A percentile compares a stretch with the other conserved stretches of the same genome.
Evolutionary conservation across 2,113 vertebrate species (phyloP).

Genomic region (Proteles cristata): DNA sequence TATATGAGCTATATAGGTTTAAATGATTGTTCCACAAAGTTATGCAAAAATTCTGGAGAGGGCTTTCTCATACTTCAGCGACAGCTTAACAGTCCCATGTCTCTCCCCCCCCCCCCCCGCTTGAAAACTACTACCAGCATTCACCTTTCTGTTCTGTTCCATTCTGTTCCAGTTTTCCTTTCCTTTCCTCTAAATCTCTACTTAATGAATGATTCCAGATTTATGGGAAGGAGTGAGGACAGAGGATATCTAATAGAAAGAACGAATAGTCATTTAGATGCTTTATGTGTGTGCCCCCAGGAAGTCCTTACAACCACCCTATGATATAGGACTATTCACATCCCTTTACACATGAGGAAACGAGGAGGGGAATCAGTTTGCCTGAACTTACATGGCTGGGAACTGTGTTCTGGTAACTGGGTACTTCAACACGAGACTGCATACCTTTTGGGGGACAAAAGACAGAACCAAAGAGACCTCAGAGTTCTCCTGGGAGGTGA

Average conservation of each 20-base stretch:
- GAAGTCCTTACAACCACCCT: not conserved
- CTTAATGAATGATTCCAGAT: not conserved
- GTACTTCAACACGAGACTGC: not conserved
- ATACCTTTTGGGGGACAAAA: not conserved
- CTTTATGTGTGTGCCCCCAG: not conserved
- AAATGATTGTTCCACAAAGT: not conserved
- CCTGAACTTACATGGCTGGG: not conserved
- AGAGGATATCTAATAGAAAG: not conserved
- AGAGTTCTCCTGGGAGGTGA: not conserved
- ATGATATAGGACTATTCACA: not conserved
- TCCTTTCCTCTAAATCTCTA: constrained; percentile 25
- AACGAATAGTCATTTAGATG: not conserved
- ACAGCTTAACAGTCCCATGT: not conserved
- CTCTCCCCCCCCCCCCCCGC: accelerated
- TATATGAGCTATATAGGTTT: not conserved
- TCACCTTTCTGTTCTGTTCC: not conserved
- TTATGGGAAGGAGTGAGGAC: not conserved
- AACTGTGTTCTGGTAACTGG: not conserved
- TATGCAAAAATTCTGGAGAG: not conserved
- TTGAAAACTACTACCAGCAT: not conserved
- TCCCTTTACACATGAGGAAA: not conserved
- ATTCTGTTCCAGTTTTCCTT: not conserved
- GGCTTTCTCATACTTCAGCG: not conserved
- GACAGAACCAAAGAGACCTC: not conserved
- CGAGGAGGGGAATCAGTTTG: not conserved